Conservation (phyloP, 2,888 invertebrate species). For the Metellina segmentata region DNA sequence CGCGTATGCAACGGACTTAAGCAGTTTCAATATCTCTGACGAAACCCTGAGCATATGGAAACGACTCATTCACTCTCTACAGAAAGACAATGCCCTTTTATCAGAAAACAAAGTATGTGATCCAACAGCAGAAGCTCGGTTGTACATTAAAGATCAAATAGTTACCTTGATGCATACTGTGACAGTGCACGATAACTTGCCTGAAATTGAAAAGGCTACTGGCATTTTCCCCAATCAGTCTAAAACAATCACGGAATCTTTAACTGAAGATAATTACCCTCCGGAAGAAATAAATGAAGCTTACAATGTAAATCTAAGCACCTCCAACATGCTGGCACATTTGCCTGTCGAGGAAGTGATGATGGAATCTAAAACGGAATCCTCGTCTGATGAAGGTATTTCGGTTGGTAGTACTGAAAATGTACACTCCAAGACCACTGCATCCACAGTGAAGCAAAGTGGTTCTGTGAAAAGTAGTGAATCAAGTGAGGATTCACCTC, state of each 20-base stretch:
- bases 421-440: background rate
- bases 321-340: background rate
- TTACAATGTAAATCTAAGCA: conserved; percentile 52
- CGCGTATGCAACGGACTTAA: conserved; percentile 49
- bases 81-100: conserved; percentile 77
- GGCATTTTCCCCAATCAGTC: background rate
- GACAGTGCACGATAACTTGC: conserved; percentile 59
- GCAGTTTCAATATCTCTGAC: conserved; percentile 82
- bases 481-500: background rate
- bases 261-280: conserved; percentile 21
- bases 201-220: conserved; percentile 25
- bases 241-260: conserved; percentile 9
- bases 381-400: conserved; percentile 53
- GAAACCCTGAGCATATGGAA: conserved; percentile 93
- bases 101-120: conserved; percentile 51
- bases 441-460: background rate
- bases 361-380: conserved; percentile 15
- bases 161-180: conserved; percentile 78
- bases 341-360: background rate
- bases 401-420: conserved; percentile 57
- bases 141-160: conserved; percentile 77
- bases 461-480: background rate
- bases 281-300: conserved; percentile 64
- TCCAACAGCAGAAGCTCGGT: conserved; percentile 72
- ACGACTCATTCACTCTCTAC: conserved; percentile 90